Percentiles rank a stretch among this genome's conserved stretches.
These are phyloP conservation scores for Malurus leucopterus DNA, from an alignment of 2,797 vertebrate genomes.

Conservation along the genomic window DNA sequence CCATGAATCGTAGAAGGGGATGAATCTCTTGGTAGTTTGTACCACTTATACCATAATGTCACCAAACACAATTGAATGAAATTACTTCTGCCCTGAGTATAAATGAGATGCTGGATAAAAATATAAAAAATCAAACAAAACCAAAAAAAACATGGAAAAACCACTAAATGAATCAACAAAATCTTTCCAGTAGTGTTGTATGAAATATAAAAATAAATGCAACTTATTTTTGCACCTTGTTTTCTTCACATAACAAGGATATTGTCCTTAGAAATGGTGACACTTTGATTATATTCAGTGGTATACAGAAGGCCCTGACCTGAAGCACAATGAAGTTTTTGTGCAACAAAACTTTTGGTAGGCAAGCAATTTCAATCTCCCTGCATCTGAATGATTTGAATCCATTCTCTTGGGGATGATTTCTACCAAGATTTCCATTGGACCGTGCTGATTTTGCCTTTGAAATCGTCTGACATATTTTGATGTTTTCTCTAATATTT, in stretches of 20 bases:
- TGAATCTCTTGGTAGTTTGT: background rate
- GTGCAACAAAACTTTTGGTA: background rate
- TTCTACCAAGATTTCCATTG: background rate
- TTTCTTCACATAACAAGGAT: background rate
- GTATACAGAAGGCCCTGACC: background rate
- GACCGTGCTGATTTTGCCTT: background rate
- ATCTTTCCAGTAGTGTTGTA: background rate
- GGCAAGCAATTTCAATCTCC: background rate
- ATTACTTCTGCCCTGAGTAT: background rate
- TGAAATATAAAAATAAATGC: background rate
- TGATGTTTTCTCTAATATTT: background rate
- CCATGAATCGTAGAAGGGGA: background rate
- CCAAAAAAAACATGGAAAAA: rapidly evolving
- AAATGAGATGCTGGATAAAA: background rate
- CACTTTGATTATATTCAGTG: background rate
- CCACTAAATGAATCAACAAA: background rate
- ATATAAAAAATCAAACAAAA: background rate
- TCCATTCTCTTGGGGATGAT: background rate
- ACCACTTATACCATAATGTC: background rate
- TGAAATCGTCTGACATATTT: background rate
- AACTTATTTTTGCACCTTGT: background rate
- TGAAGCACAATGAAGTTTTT: background rate
- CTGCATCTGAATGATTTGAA: background rate
- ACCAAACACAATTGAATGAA: background rate
- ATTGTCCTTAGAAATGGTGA: background rate